Evolutionary conservation across 2,797 vertebrate species (phyloP).

Genomic region (Sebastes itinus): DNA sequence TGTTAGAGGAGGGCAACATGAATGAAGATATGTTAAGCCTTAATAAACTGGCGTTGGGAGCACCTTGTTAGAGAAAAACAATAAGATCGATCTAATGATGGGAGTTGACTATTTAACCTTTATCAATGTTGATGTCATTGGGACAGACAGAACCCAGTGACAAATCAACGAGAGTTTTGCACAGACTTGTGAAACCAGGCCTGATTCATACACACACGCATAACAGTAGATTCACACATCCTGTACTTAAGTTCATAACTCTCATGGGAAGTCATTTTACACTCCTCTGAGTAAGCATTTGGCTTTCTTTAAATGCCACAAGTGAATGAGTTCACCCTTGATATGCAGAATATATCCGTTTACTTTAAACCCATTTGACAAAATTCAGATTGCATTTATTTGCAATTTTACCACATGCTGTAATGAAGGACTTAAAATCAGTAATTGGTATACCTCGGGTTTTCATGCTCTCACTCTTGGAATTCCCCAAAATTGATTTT

Average conservation of each 20-base stretch:
- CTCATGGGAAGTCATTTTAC: constrained; percentile 12
- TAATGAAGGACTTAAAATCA: background rate
- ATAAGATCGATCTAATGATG: background rate
- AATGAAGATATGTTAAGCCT: background rate
- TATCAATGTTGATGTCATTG: background rate
- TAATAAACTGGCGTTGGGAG: background rate
- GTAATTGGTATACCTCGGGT: background rate
- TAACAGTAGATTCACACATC: constrained; percentile 22
- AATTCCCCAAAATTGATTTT: constrained; percentile 34
- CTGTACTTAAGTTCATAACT: constrained; percentile 4
- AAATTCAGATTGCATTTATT: background rate
- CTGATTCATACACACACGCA: background rate
- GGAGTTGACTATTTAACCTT: background rate
- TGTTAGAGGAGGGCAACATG: background rate
- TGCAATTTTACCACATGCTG: background rate
- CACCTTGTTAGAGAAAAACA: background rate
- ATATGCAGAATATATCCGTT: background rate
- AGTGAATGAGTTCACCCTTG: constrained; percentile 12
- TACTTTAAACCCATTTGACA: background rate
- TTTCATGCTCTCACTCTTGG: constrained; percentile 22
- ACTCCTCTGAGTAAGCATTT: background rate
- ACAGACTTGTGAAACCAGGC: background rate
- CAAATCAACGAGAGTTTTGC: background rate
- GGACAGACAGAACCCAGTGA: background rate
- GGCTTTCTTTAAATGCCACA: constrained; percentile 16